Evolutionary conservation across 2,113 vertebrate genomes (phyloP).

Genomic region (Dolichotis patagonum): DNA sequence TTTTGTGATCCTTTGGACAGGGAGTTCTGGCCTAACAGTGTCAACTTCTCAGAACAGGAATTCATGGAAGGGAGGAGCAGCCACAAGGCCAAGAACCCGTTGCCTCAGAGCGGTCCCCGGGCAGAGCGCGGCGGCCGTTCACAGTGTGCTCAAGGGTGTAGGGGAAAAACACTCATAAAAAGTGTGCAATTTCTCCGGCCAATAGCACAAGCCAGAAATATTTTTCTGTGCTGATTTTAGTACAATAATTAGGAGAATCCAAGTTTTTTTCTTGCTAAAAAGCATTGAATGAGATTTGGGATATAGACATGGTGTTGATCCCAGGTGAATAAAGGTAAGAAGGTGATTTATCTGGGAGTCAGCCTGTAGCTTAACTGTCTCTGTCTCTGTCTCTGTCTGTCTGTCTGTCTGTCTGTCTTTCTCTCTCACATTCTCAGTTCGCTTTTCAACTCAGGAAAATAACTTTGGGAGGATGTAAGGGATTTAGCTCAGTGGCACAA

Average conservation of each 20-base stretch:
- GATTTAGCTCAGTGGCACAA: no score
- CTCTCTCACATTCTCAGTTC: background rate
- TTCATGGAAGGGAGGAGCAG: constrained; percentile 60
- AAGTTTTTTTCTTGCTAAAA: constrained; percentile 62
- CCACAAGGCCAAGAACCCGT: constrained; percentile 44
- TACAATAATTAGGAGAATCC: constrained; percentile 54
- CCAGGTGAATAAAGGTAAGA: constrained; percentile 56
- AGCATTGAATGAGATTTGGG: background rate
- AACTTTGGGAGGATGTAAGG: background rate
- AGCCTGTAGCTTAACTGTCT: background rate
- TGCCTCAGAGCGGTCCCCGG: constrained; percentile 48
- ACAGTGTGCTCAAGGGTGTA: background rate
- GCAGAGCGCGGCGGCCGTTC: background rate
- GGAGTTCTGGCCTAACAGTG: constrained; percentile 39
- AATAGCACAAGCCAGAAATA: constrained; percentile 53
- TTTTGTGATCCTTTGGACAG: constrained; percentile 54
- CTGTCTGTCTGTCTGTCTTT: background rate
- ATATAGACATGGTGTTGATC: constrained; percentile 31
- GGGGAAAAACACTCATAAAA: constrained; percentile 40
- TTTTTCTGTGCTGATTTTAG: constrained; percentile 54
- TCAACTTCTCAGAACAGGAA: constrained; percentile 76
- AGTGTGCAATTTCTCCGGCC: constrained; percentile 30
- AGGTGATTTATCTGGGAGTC: constrained; percentile 32
- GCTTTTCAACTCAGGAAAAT: constrained; percentile 63
- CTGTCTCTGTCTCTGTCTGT: background rate